Conservation (phyloP, 2,113 vertebrate species). For the Climacteris rufus region DNA sequence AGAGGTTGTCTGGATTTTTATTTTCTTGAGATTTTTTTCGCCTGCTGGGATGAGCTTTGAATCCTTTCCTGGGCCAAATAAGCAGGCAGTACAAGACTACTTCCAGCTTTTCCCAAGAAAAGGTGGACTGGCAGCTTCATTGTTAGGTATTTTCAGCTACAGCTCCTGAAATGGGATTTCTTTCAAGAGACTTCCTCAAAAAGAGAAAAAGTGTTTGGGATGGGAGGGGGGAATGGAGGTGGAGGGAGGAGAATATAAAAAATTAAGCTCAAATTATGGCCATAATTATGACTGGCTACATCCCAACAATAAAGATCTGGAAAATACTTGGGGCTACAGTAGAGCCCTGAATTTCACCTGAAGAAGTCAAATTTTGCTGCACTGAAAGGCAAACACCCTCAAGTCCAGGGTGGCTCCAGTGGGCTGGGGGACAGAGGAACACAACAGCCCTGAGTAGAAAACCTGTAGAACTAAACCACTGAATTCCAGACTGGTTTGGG, state of each 20-base stretch:
- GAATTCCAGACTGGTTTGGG: not conserved
- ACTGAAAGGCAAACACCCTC: not conserved
- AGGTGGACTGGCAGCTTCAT: not conserved
- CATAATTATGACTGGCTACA: not conserved
- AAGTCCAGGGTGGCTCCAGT: not conserved
- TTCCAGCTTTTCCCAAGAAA: not conserved
- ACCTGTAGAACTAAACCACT: not conserved
- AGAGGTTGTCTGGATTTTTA: not conserved
- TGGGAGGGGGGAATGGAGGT: not conserved
- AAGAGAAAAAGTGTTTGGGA: not conserved
- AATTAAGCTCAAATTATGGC: not conserved
- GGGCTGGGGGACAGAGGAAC: not conserved
- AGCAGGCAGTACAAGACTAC: no score
- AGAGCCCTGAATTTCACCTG: not conserved
- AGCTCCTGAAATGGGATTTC: not conserved
- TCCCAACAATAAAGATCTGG: not conserved
- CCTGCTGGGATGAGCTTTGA: not conserved
- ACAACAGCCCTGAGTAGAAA: not conserved
- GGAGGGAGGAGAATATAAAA: not conserved
- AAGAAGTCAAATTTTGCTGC: not conserved
- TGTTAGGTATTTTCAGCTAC: not conserved
- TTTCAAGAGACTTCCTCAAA: not conserved
- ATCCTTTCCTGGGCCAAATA: not conserved
- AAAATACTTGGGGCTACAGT: rapidly evolving
- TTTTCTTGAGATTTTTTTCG: not conserved